Base-by-base conservation (phyloP, 2,888 invertebrate genomes). In the Rhaphigaster nebulosa region DNA sequence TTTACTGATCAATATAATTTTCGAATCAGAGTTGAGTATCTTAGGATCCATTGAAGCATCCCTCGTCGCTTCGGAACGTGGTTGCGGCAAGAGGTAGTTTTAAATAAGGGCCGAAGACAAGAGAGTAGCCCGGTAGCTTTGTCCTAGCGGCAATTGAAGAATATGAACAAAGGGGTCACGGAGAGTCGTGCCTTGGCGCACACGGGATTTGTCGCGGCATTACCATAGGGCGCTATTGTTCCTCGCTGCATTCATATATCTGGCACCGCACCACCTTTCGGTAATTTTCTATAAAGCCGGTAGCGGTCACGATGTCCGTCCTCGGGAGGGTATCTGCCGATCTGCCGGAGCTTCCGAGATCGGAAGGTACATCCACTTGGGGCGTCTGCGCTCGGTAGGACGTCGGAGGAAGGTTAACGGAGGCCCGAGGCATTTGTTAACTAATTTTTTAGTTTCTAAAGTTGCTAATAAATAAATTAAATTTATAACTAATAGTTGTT, bases 131-230 rank as follows among this genome's bases (percentile, higher is more conserved):
- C 91, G 60, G 91, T 91, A 91, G 91, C 91, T 91, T 91, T 91
- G 91, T 91, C 90, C 70, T 76, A 76, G 91, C 90, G 91, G 91
- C 91, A 91, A 91, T 91, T 91, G 91, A 91, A 91, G 91, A 91
- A 91, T 91, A 91, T 91, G 91, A 91, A 91, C 91, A 91, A 91
- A 91, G 91, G 91, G 91, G 91, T 91, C 91, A 91, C 91, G 91
- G 89, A 88, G 76, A 84, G 84, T 84, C 84, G 84, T 84, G 84
- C 84, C 70, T 76, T 38, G 70, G 70, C 70, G 34, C 70, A 38
- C 70, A 76, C 70, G 70, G 70, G 70, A 76, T 76, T 76, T 76
- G 70, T 76, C 41, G 88, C 50, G 50, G 52, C 60, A 54, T 38
- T 88, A 60, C 38, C 88, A 54, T 50, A 88, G 88, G 88, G 56